Conservation (phyloP, 2,797 vertebrate species). For the Scyliorhinus canicula region DNA sequence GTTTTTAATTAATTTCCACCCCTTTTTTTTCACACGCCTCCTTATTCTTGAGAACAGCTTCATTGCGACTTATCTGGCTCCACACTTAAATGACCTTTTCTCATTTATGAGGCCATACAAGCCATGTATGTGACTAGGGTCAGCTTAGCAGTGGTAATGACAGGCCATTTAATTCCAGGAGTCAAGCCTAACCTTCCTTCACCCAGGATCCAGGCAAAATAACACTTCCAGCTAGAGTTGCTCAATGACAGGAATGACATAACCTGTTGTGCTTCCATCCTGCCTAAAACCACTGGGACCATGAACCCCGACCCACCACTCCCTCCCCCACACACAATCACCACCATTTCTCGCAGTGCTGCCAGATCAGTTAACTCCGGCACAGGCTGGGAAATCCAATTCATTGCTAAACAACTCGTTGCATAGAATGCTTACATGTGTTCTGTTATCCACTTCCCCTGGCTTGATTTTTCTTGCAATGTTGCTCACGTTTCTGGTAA, state of each 20-base stretch:
- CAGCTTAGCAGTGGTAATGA: no score
- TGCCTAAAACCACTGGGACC: neutral
- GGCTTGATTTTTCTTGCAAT: neutral
- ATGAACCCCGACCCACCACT: neutral
- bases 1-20: neutral
- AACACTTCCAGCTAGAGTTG: neutral
- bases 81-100: neutral
- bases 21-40: neutral
- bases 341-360: neutral
- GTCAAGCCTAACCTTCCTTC: neutral
- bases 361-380: neutral
- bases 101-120: neutral
- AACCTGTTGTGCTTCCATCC: neutral
- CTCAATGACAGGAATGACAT: neutral
- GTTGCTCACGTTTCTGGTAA: neutral
- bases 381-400: neutral
- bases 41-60: neutral
- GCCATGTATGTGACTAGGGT: neutral
- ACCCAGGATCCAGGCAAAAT: neutral
- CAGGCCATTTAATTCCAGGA: neutral
- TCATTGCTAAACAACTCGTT: neutral
- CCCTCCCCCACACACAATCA: neutral
- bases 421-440: neutral
- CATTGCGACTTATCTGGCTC: neutral
- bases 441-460: neutral